These are phyloP conservation scores for Pomatorhinus ruficollis DNA, from an alignment of 2,113 vertebrate species.

Conservation along the genomic window DNA sequence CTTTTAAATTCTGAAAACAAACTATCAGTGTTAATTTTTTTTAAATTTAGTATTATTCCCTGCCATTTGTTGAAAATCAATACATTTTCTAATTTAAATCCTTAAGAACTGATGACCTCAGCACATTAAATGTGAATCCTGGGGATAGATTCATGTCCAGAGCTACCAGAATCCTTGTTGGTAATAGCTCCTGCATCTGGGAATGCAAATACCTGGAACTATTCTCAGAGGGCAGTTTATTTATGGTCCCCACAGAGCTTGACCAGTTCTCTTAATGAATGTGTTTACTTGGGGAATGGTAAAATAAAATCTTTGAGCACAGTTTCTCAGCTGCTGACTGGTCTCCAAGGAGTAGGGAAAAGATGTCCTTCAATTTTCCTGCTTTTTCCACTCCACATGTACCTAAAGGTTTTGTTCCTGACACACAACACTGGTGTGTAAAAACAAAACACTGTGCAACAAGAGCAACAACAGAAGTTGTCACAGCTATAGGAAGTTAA, in stretches of 20 bases:
- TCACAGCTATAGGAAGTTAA: background rate
- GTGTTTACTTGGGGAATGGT: background rate
- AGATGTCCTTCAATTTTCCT: background rate
- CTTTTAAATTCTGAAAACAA: background rate
- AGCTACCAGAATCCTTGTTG: background rate
- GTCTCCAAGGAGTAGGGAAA: background rate
- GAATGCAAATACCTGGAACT: background rate
- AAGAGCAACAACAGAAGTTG: background rate
- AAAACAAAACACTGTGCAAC: background rate
- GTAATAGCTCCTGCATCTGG: background rate
- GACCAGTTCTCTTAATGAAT: background rate
- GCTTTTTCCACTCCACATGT: background rate
- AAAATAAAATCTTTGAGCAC: background rate
- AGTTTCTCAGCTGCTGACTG: background rate
- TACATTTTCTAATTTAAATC: background rate
- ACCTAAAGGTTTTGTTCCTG: background rate
- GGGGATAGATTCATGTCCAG: background rate
- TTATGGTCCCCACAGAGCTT: background rate
- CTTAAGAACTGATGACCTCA: background rate
- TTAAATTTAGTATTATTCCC: background rate
- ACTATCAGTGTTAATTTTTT: background rate
- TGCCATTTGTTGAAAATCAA: background rate
- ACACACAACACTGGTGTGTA: background rate
- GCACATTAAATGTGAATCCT: background rate
- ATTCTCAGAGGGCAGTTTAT: background rate